Evolutionary conservation across 2,797 vertebrate genomes (phyloP).

Genomic region (Chelon auratus): DNA sequence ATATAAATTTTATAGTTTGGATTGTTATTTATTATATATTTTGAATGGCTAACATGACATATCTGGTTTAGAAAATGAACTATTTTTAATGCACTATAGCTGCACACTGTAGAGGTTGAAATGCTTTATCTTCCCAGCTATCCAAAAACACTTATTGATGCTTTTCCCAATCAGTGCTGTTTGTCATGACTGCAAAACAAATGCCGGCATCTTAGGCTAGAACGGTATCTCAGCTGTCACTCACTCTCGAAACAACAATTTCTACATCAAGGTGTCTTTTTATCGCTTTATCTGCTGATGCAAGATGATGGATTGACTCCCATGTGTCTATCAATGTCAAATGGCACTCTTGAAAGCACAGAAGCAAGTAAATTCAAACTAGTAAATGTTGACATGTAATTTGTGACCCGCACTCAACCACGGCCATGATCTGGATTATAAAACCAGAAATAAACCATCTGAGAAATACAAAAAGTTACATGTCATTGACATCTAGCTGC

Average conservation of each 20-base stretch:
- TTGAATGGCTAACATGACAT: no score
- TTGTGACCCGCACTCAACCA: slow-evolving; percentile 9
- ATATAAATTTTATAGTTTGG: neutral
- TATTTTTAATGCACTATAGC: no score
- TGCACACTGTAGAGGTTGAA: no score
- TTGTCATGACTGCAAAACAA: neutral
- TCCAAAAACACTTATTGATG: slow-evolving; percentile 1
- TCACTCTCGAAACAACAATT: slow-evolving; percentile 24
- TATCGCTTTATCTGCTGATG: slow-evolving; percentile 19
- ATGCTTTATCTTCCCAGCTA: no score
- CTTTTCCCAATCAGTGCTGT: no score
- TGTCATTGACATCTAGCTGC: no score
- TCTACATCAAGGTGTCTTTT: slow-evolving; percentile 27
- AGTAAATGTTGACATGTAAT: slow-evolving; percentile 19
- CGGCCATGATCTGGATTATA: neutral
- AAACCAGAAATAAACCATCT: neutral
- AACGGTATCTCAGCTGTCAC: slow-evolving; percentile 23
- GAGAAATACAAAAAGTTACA: no score
- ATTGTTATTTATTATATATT: no score
- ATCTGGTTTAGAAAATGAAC: no score
- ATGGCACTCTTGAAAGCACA: neutral
- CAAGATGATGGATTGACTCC: slow-evolving; percentile 15
- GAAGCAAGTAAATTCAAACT: slow-evolving; percentile 14
- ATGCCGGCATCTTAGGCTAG: neutral
- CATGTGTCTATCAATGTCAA: slow-evolving; percentile 23